A percentile compares a stretch with the other conserved stretches of the same genome.
Evolutionary conservation across 2,797 vertebrate species (phyloP).

Genomic region (Acomys russatus): DNA sequence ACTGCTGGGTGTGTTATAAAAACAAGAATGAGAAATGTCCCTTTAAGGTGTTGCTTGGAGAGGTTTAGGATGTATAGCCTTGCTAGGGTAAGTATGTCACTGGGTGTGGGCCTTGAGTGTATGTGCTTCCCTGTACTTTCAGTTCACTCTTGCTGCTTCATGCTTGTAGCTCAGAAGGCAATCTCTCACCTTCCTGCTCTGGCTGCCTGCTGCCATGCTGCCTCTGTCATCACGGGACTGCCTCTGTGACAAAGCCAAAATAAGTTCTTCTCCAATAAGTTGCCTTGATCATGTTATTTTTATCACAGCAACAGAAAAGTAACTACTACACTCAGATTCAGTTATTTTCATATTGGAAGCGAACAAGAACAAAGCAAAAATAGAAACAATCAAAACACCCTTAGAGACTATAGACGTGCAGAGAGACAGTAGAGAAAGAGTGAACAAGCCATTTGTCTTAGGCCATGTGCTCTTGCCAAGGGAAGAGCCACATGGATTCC

Average conservation of each 20-base stretch:
- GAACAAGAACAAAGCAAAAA: neutral
- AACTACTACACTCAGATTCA: neutral
- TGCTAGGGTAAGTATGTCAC: neutral
- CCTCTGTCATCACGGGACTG: neutral
- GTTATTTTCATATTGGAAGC: neutral
- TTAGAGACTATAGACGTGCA: neutral
- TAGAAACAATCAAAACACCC: neutral
- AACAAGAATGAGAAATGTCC: neutral
- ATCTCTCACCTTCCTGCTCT: neutral
- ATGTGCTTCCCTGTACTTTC: neutral
- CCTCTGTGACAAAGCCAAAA: neutral
- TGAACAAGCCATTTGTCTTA: neutral
- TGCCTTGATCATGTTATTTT: neutral
- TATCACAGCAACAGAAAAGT: neutral
- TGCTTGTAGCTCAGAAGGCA: neutral
- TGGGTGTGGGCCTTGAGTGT: neutral
- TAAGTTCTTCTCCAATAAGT: neutral
- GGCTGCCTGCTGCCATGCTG: neutral
- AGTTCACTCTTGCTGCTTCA: neutral
- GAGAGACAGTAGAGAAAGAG: neutral
- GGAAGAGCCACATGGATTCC: neutral
- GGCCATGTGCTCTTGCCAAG: neutral
- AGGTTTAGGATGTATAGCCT: neutral
- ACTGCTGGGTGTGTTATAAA: neutral
- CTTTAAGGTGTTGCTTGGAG: neutral